These are phyloP conservation scores for Pseudomyrmex pallidus DNA, from an alignment of 1,140 invertebrate species.

Conservation along the genomic window DNA sequence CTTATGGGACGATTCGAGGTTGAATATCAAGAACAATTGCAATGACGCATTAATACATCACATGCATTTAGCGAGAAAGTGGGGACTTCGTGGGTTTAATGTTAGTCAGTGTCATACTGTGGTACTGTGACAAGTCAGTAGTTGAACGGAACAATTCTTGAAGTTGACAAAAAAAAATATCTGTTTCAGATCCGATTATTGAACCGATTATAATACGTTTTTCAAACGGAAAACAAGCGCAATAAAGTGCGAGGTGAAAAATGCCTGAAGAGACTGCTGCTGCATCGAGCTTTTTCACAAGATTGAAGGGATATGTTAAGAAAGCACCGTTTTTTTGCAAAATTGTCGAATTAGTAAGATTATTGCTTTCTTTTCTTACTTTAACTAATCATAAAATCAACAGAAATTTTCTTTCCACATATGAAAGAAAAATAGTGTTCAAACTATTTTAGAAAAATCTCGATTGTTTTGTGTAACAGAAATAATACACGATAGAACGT, in stretches of 20 bases:
- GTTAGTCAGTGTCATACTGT: constrained; percentile 49
- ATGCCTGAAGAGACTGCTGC: constrained; percentile 62
- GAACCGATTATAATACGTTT: not conserved
- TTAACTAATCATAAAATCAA: too few species aligned
- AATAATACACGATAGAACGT: constrained; percentile 15
- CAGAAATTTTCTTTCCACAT: too few species aligned
- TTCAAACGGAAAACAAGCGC: not conserved
- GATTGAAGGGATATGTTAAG: constrained; percentile 63
- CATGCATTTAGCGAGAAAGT: constrained; percentile 64
- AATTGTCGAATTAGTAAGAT: constrained; percentile 73
- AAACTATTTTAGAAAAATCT: not conserved
- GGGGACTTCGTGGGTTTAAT: constrained; percentile 58
- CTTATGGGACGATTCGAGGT: constrained; percentile 30
- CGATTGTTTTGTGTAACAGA: not conserved
- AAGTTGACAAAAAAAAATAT: constrained; percentile 40
- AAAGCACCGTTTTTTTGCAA: constrained; percentile 73
- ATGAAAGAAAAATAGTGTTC: not conserved
- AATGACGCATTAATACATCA: constrained; percentile 47
- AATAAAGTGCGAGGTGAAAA: constrained; percentile 35
- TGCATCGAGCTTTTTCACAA: constrained; percentile 21
- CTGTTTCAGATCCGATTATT: not conserved
- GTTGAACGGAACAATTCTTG: constrained; percentile 34
- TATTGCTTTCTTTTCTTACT: not conserved
- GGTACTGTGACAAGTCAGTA: constrained; percentile 35
- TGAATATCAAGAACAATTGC: constrained; percentile 59